Evolutionary conservation across 2,888 invertebrate genomes (phyloP).

Genomic region (Hypselothyrea guttata): DNA sequence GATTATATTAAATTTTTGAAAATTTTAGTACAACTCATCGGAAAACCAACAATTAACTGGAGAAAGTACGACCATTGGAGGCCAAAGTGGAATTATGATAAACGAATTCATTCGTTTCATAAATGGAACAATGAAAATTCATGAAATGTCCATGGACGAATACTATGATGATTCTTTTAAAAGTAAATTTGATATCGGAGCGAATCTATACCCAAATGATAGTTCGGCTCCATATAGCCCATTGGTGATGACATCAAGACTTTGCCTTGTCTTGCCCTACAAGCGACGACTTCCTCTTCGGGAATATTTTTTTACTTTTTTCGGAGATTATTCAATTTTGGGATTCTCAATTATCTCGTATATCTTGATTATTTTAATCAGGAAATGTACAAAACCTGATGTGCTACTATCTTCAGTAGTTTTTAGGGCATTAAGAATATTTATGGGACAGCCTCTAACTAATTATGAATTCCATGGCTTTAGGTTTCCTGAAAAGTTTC

Average conservation of each 20-base stretch:
- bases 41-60: not conserved
- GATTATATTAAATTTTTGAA: not conserved
- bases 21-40: conserved; percentile 11
- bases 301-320: not conserved
- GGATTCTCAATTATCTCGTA: not conserved
- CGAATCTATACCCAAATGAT: not conserved
- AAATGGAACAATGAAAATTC: not conserved
- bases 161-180: no score
- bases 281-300: not conserved
- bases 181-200: conserved; percentile 8
- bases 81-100: conserved; percentile 6
- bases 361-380: not conserved
- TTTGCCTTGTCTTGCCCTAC: conserved; percentile 16
- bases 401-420: not conserved
- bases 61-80: not conserved
- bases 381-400: not conserved
- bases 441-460: not conserved
- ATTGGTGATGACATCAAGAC: not conserved
- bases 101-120: not conserved
- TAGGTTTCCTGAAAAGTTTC: conserved; percentile 1
- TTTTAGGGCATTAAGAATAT: not conserved
- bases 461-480: not conserved
- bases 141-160: not conserved
- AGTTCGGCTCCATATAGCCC: not conserved
- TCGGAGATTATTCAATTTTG: not conserved